phyloP scores from a whole-genome alignment of 2,113 vertebrate genomes.

The Microcebus murinus region DNA sequence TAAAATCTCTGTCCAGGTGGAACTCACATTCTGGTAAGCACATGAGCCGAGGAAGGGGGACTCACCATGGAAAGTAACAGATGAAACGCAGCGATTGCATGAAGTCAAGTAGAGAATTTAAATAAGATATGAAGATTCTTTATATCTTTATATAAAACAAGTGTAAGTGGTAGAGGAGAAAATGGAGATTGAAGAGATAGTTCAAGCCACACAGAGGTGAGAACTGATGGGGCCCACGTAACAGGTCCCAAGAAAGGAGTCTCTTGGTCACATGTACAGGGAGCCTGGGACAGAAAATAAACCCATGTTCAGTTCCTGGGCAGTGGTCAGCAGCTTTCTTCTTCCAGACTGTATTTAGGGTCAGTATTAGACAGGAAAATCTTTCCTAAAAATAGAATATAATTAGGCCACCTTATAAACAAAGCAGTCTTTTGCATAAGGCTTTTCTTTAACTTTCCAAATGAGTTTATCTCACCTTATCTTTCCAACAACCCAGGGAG shows the following conservation, averaged over 20 bases:
- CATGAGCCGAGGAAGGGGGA: not conserved
- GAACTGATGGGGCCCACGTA: not conserved
- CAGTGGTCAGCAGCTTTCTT: not conserved
- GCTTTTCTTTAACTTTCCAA: not conserved
- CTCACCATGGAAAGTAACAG: not conserved
- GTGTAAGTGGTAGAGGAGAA: not conserved
- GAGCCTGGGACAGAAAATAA: not conserved
- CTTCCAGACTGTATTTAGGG: not conserved
- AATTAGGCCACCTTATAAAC: not conserved
- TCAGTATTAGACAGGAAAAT: not conserved
- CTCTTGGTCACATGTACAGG: not conserved
- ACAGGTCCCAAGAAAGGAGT: not conserved
- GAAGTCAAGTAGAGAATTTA: not conserved
- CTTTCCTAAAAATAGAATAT: not conserved
- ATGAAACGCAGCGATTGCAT: not conserved
- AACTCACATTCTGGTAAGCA: not conserved
- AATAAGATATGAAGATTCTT: not conserved
- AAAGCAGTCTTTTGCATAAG: not conserved
- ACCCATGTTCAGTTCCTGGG: not conserved
- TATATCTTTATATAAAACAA: not conserved
- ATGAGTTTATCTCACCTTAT: not conserved
- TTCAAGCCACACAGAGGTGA: not conserved
- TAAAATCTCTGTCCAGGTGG: not conserved
- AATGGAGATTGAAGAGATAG: not conserved
- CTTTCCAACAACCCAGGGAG: not conserved